Base-by-base conservation (phyloP, 2,888 invertebrate genomes). In the Nomada ruficornis region DNA sequence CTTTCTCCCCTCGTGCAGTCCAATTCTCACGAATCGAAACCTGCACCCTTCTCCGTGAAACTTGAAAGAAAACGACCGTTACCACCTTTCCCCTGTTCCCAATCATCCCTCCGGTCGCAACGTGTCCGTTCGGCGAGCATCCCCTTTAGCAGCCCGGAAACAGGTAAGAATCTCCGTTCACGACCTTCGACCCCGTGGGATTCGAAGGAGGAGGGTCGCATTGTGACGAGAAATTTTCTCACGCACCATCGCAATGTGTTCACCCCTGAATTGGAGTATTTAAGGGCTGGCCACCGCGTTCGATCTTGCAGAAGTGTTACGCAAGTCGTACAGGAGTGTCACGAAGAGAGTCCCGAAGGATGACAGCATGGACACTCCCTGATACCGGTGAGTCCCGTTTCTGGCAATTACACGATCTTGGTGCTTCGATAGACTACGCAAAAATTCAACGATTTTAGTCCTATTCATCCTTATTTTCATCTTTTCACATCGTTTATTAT, bases 361-460 rank as follows among this genome's bases (percentile, higher is more conserved):
- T 10, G 15, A 29, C n/a, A 5, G 5, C 42, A 5, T 10, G 52
- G 67, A 44, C 7, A 10, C 29, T 50, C 23, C 11, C 18, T 44
- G 26, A 18, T 13, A 29, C 60, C 23, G 80, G 93, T 93, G 93
- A 93, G 93, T 92, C 87, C 89, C 85, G 86, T 93, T 93, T 93
- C 90, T 91, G 91, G 91, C 90, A 89, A 87, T 59, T 11, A 29
- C 15, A 80, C 81, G 91, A 85, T 93, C 90, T 93, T 93, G 92
- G 93, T 93, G 93, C 91, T 91, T 91, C 91, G 93, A 93, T 93
- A 92, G 93, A 93, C 91, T 93, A 93, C 86, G 90, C 91, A 86
- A 93, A 93, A 93, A 54, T 73, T 77, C 59, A 36, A 57, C 82
- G 73, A 29, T 57, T n/a, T 64, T 36, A 0, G 15, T 65, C 11